Conservation (phyloP, 2,888 invertebrate species). For the Eretmocerus hayati region DNA sequence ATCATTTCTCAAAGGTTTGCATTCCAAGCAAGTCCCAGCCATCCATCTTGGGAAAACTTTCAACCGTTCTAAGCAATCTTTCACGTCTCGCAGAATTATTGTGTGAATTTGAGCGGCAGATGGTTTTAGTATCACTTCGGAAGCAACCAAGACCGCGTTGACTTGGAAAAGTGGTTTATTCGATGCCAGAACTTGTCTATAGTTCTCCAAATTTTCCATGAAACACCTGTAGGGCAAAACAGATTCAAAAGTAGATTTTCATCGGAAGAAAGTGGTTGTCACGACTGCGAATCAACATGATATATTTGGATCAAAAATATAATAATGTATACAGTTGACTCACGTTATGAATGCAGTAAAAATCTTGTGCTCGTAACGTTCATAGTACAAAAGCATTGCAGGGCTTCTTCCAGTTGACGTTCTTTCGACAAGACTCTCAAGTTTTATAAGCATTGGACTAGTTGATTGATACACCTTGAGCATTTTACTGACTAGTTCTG, state of each 20-base stretch:
- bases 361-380: conserved; percentile 74
- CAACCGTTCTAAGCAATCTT: conserved; percentile 71
- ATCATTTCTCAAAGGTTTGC: conserved; percentile 55
- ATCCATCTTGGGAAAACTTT: conserved; percentile 80
- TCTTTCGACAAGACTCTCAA: conserved; percentile 77
- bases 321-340: no score
- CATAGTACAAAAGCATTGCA: conserved; percentile 72
- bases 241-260: background rate
- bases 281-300: background rate
- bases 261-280: no score
- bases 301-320: background rate
- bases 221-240: conserved; percentile 28
- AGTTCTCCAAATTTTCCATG: conserved; percentile 61
- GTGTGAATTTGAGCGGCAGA: conserved; percentile 71
- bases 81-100: conserved; percentile 65
- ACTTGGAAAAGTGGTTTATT: conserved; percentile 68
- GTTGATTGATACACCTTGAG: conserved; percentile 70
- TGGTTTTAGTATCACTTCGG: conserved; percentile 71
- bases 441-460: conserved; percentile 74
- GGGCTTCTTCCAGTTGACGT: conserved; percentile 68
- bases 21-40: conserved; percentile 70
- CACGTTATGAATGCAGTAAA: conserved; percentile 60
- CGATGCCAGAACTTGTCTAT: conserved; percentile 55
- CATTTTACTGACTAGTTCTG: conserved; percentile 61
- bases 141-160: conserved; percentile 65